Percentiles rank a stretch among this genome's conserved stretches.
phyloP scores from a whole-genome alignment of 2,113 vertebrate species.

The Daubentonia madagascariensis region DNA sequence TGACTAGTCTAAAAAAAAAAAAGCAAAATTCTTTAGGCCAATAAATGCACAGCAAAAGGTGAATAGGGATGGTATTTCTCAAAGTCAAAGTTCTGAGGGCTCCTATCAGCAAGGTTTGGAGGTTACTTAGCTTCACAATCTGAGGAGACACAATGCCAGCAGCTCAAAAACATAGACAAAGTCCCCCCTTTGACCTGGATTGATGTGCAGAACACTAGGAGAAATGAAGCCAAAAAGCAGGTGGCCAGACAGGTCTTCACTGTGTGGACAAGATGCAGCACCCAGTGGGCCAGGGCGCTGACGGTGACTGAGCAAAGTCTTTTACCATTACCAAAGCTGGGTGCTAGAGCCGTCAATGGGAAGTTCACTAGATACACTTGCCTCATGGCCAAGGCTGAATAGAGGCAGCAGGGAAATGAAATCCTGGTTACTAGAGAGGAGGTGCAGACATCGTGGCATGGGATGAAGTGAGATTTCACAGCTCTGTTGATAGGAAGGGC shows the following conservation, averaged over 20 bases:
- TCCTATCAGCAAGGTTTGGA: background rate
- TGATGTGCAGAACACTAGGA: background rate
- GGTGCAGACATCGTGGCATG: background rate
- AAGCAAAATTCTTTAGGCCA: background rate
- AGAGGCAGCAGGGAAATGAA: background rate
- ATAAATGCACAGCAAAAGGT: background rate
- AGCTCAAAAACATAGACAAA: background rate
- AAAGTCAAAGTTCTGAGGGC: background rate
- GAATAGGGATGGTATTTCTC: background rate
- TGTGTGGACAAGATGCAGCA: background rate
- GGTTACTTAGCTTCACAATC: background rate
- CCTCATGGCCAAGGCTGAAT: background rate
- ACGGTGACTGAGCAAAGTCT: background rate
- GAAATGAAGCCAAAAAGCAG: background rate
- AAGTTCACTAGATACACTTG: background rate
- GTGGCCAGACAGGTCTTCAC: background rate
- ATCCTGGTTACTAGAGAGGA: background rate
- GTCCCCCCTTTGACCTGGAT: background rate
- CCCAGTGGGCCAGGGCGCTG: too few species aligned
- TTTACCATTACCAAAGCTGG: background rate
- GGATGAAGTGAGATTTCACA: background rate
- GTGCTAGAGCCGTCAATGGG: background rate
- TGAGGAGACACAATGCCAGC: background rate
- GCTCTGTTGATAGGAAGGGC: background rate
- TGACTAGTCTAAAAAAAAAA: background rate